These are phyloP conservation scores for Epiblema foenella DNA, from an alignment of 2,888 invertebrate genomes.

Conservation along the genomic window DNA sequence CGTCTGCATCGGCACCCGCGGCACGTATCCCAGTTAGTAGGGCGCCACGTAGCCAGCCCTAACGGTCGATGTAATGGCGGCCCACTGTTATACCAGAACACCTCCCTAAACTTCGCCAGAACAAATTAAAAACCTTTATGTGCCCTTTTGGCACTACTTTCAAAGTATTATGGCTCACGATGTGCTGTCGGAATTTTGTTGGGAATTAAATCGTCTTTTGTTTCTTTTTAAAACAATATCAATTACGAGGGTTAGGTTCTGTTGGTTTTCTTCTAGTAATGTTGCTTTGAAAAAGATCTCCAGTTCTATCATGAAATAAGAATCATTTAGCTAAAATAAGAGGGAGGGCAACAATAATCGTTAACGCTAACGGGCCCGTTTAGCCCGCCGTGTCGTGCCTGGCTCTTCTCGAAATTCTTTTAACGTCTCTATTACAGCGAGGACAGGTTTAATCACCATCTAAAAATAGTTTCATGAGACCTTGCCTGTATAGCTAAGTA, in stretches of 20 bases:
- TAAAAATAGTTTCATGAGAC: conserved; percentile 42
- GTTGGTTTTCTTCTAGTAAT: conserved; percentile 22
- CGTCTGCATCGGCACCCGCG: conserved; percentile 58
- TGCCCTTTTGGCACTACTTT: conserved; percentile 56
- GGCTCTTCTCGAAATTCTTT: conserved; percentile 62
- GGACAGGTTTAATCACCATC: conserved; percentile 37
- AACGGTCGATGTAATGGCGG: conserved; percentile 76
- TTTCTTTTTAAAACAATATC: conserved; percentile 29
- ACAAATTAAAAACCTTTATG: conserved; percentile 79
- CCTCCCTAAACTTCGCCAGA: conserved; percentile 64
- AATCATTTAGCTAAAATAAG: conserved; percentile 70
- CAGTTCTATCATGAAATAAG: conserved; percentile 66
- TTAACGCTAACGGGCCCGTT: conserved; percentile 71
- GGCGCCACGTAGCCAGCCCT: conserved; percentile 78
- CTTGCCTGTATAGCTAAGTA: conserved; percentile 39
- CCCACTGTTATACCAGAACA: conserved; percentile 69
- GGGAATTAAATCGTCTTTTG: conserved; percentile 52
- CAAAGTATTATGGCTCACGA: conserved; percentile 53
- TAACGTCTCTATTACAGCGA: conserved; percentile 55
- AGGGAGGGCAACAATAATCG: conserved; percentile 68
- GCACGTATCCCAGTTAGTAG: conserved; percentile 79
- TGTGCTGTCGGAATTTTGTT: conserved; percentile 45
- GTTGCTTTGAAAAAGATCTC: conserved; percentile 53
- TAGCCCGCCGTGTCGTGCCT: conserved; percentile 60
- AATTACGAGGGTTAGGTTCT: conserved; percentile 20